Conservation (phyloP, 2,888 invertebrate genomes). For the Mechanitis mazaeus region DNA sequence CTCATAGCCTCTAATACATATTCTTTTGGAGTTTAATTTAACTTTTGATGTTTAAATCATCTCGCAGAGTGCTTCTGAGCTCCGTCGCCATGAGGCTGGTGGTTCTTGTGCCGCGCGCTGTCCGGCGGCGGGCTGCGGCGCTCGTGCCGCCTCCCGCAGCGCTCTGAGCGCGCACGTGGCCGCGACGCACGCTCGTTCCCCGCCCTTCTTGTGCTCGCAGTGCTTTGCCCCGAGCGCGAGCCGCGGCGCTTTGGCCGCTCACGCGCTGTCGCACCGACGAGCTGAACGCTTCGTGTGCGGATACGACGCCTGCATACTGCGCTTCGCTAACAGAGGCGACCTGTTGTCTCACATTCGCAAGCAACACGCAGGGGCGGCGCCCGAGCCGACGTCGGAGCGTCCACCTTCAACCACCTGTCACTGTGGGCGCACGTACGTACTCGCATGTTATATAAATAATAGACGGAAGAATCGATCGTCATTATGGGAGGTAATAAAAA, state of each 20-base stretch:
- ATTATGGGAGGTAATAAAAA: no score
- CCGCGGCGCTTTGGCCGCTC: constrained; percentile 46
- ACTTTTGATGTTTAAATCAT: background rate
- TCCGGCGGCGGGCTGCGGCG: constrained; percentile 27
- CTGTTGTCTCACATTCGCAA: constrained; percentile 66
- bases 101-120: constrained; percentile 31
- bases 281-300: constrained; percentile 63
- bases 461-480: background rate
- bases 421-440: constrained; percentile 51
- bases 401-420: constrained; percentile 24
- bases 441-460: background rate
- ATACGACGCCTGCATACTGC: constrained; percentile 61
- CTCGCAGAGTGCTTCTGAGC: constrained; percentile 34
- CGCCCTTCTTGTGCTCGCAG: constrained; percentile 43
- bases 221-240: constrained; percentile 42
- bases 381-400: constrained; percentile 16
- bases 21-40: background rate
- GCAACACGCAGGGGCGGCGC: constrained; percentile 47
- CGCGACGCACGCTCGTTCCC: constrained; percentile 32
- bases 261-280: constrained; percentile 52
- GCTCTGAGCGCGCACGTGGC: constrained; percentile 36
- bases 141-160: constrained; percentile 30
- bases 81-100: constrained; percentile 39
- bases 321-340: constrained; percentile 51
- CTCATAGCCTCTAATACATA: background rate